A percentile compares a stretch with the other conserved stretches of the same genome.
These are phyloP conservation scores for Mohoua ochrocephala DNA, from an alignment of 2,113 vertebrate species.

Conservation along the genomic window DNA sequence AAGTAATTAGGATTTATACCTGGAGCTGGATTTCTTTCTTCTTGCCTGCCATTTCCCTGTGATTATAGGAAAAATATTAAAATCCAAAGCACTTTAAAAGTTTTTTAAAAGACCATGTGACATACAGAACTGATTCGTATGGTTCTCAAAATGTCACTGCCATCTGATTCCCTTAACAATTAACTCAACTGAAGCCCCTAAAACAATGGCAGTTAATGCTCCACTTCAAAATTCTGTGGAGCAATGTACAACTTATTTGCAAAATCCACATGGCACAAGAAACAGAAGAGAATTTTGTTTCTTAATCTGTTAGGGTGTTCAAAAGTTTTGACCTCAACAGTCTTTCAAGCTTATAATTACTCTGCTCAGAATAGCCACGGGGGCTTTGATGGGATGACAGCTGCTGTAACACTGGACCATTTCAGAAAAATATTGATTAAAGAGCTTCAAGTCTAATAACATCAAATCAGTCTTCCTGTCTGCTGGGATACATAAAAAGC, in stretches of 20 bases:
- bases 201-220: background rate
- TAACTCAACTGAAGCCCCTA: background rate
- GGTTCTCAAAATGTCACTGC: background rate
- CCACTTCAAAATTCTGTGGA: background rate
- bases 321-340: background rate
- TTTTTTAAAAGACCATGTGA: background rate
- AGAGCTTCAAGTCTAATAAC: background rate
- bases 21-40: conserved; percentile 71
- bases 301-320: background rate
- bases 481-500: background rate
- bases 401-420: background rate
- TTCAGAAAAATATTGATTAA: background rate
- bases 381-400: background rate
- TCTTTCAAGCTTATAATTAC: background rate
- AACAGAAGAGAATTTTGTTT: background rate
- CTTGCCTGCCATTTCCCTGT: conserved; percentile 66
- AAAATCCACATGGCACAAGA: background rate
- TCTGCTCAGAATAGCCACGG: background rate
- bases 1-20: conserved; percentile 41
- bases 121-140: background rate
- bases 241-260: background rate
- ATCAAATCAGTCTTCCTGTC: background rate
- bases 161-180: background rate
- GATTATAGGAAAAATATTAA: background rate
- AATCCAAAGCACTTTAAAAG: background rate